Base-by-base conservation (phyloP, 64 coral and sea anemone genomes). In the Montipora cactus region DNA sequence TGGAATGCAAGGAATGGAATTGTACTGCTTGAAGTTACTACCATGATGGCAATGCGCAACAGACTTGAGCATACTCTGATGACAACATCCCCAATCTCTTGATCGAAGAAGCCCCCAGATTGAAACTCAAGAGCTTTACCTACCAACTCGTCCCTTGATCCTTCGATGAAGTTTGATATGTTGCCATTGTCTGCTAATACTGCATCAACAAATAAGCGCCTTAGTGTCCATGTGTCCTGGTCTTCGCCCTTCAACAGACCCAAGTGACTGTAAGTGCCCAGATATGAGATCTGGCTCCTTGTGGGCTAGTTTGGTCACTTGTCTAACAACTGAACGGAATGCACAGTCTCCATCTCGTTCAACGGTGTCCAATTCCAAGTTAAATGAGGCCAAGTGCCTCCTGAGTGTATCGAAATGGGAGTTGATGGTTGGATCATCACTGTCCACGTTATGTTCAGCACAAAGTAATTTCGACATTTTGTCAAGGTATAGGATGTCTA, bases 181-280 rank as follows among this genome's bases (percentile, higher is more conserved):
- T 22, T 18, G 20, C 72, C 75, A 8, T 88, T 14, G 8, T 49
- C 77, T 12, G 79, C 5, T 2, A 66, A 12, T 15, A 91, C 16
- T 62, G 50, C 76, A 14, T 87, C 50, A 11, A 95, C 94, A 53
- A 91, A 95, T 9, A 95, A 81, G 8, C 80, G 89, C 45, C 88
- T 52, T 0, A 95, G 22, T 28, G 81, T 87, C 4, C 49, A 51
- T 19, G 88, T 86, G 57, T 91, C 89, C 11, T 28, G 10, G 52
- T 87, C 89, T 75, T 91, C 89, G 5, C 57, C 49, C 5, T 74
- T 58, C 5, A 94, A 18, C 3, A 94, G 85, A 5, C 92, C 22
- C 77, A 57, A 88, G 15, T 19, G 16, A 19, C 7, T 19, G 13
- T 11, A 92, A 20, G 25, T 92, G 81, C 8, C 23, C 16, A 67